Base-by-base conservation (phyloP, 2,797 vertebrate species). In the Sebastes kiyomatsui region DNA sequence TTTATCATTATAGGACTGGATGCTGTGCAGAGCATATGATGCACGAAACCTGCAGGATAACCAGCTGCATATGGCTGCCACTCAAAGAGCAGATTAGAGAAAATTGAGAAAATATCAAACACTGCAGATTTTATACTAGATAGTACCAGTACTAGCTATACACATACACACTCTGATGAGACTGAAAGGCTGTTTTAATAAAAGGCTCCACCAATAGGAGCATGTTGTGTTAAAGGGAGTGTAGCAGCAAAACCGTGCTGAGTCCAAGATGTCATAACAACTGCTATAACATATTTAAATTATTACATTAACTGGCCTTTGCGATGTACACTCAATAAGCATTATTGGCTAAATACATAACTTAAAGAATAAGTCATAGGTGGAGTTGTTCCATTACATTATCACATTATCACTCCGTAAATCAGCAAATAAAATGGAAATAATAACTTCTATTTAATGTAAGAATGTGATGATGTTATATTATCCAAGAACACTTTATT, bases 11-110 rank as follows among this genome's bases (percentile, higher is more conserved):
- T 79, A 38, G 70, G 38, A 30, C 14, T 72, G 60, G 62, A 87
- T 80, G 61, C 66, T 73, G 75, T 69, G 67, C 58, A 81, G 6
- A 74, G 32, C 66, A 46, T n/a, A 59, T 78, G 72, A 77, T 79
- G 61, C 78, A 64, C 14, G 9, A 42, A 69, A 66, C 59, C 60
- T 70, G 20, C 67, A 72, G 27, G 28, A 69, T 59, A 81, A 83
- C 38, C 74, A 61, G 9, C 60, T 49, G 27, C 65, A 42, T 52
- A 35, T 83, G 75, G 20, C 10, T 38, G 22, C 38, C 16, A 65
- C 25, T 77, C 11, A 13, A 52, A 52, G n/a, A 32, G 49, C 10
- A 27, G 20, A 68, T 58, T 25, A n/a, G 1, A 46, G 13, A 58
- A n/a, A 75, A 62, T 1, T 18, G 33, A 58, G 5, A 23, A 33